Percentiles rank a stretch among this genome's conserved stretches.
These are phyloP conservation scores for Vanessa atalanta DNA, from an alignment of 1,140 invertebrate species.

Conservation along the genomic window DNA sequence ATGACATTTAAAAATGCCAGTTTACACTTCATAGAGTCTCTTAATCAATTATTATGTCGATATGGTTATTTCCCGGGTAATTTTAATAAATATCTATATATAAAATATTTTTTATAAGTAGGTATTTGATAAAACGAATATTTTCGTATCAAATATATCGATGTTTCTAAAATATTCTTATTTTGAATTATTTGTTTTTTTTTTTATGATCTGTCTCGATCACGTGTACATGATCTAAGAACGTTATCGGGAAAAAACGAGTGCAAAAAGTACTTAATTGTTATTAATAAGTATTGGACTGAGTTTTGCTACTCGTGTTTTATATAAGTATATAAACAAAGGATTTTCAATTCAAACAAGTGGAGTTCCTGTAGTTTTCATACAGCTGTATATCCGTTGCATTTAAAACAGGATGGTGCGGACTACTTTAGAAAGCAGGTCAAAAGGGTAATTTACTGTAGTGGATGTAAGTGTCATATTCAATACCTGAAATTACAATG, in stretches of 20 bases:
- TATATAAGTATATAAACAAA: not conserved
- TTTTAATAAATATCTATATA: too few relatives aligned
- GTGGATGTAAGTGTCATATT: not conserved
- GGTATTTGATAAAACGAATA: too few relatives aligned
- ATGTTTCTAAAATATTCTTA: too few relatives aligned
- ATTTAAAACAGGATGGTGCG: slow-evolving; percentile 11
- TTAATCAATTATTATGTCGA: slow-evolving; percentile 13
- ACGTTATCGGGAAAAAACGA: too few relatives aligned
- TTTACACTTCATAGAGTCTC: slow-evolving; percentile 22
- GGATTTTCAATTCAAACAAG: not conserved
- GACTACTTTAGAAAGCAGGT: slow-evolving; percentile 16
- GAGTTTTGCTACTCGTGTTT: not conserved
- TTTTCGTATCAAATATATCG: too few relatives aligned
- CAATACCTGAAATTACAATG: not conserved
- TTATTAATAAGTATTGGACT: too few relatives aligned
- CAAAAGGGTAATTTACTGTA: slow-evolving; percentile 18
- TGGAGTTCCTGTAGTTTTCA: slow-evolving; percentile 4
- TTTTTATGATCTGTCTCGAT: too few relatives aligned
- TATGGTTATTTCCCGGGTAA: not conserved
- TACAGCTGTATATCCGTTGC: slow-evolving; percentile 11
- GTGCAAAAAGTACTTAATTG: too few relatives aligned
- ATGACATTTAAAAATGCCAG: slow-evolving; percentile 43
- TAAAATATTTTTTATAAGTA: too few relatives aligned
- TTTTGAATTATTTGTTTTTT: too few relatives aligned
- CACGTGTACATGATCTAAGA: too few relatives aligned